Evolutionary conservation across 2,888 invertebrate species (phyloP).

Genomic region (Poecilus cupreus): DNA sequence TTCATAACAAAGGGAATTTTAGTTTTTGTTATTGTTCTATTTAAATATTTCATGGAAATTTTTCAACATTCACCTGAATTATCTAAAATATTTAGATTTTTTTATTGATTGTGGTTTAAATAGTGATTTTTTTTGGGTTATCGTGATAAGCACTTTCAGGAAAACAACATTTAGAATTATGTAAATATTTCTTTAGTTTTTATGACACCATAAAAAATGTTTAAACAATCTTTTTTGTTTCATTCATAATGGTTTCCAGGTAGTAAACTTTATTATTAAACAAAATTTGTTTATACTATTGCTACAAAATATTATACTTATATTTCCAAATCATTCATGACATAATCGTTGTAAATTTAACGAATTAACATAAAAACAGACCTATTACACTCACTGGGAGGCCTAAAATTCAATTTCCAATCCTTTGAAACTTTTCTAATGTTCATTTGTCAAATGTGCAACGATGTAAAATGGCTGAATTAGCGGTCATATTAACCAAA

Average conservation of each 20-base stretch:
- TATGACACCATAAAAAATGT: not conserved
- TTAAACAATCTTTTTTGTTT: not conserved
- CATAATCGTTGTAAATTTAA: not conserved
- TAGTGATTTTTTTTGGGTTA: too few relatives aligned
- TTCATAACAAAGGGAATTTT: not conserved
- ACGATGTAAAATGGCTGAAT: too few relatives aligned
- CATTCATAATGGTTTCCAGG: constrained; percentile 19
- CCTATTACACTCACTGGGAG: too few relatives aligned
- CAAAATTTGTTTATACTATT: constrained; percentile 10
- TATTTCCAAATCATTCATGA: not conserved
- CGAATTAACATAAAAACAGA: not conserved
- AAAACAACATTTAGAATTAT: not conserved
- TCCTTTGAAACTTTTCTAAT: too few relatives aligned
- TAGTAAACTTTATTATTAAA: not conserved
- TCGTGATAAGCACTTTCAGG: too few relatives aligned
- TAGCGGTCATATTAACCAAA: too few relatives aligned
- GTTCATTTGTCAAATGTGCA: too few relatives aligned
- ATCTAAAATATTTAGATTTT: not conserved
- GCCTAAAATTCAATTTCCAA: too few relatives aligned
- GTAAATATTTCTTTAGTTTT: not conserved
- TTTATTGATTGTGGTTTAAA: not conserved
- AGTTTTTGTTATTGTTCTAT: not conserved
- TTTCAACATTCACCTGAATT: not conserved
- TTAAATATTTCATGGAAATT: not conserved
- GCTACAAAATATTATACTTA: not conserved